These are phyloP conservation scores for Platichthys stellatus DNA, from an alignment of 2,113 vertebrate genomes.

Conservation along the genomic window DNA sequence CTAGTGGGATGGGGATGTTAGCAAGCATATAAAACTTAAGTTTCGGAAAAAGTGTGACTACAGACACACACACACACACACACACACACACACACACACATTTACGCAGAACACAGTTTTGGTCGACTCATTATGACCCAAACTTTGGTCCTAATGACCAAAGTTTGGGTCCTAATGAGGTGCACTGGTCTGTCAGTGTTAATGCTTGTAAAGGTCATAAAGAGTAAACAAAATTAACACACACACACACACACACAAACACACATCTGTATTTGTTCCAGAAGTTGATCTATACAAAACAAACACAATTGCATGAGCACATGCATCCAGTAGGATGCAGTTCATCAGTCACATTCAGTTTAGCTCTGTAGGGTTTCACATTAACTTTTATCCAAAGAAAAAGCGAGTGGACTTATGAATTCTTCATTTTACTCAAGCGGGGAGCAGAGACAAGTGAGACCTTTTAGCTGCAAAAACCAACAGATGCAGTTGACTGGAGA, in stretches of 20 bases:
- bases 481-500: conserved; percentile 62
- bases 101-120: too few species aligned
- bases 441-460: conserved; percentile 33
- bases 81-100: too few species aligned
- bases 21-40: too few species aligned
- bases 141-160: too few species aligned
- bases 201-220: too few species aligned
- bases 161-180: too few species aligned
- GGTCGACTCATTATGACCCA: too few species aligned
- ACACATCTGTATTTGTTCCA: not conserved
- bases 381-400: conserved; percentile 43
- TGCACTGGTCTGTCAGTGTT: too few species aligned
- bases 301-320: not conserved
- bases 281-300: not conserved
- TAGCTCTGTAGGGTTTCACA: conserved; percentile 14
- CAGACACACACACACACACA: too few species aligned
- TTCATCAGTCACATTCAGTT: conserved; percentile 7
- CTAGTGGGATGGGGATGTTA: too few species aligned
- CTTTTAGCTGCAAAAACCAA: conserved; percentile 57
- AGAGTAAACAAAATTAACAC: too few species aligned
- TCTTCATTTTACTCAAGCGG: conserved; percentile 51
- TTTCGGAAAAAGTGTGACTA: too few species aligned
- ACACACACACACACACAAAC: not conserved
- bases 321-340: not conserved
- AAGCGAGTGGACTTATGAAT: conserved; percentile 23